Evolutionary conservation across 35 echinoderm and acorn worm genomes (phyloP), one percentile per base, ranked within the genome.

Genomic region (Anneissia japonica): DNA sequence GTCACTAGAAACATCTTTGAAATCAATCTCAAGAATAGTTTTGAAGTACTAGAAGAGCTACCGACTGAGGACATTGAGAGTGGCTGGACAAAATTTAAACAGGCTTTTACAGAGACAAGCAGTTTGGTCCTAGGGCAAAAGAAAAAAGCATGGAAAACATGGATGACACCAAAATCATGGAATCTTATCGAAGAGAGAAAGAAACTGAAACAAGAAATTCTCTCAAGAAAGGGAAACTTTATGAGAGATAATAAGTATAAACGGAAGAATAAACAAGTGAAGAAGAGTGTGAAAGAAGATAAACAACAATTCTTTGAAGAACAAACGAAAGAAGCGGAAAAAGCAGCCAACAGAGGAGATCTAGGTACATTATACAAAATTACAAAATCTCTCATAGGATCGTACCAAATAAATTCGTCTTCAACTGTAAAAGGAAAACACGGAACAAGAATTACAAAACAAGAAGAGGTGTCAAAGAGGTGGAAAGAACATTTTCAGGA

Each of bases 21-120:
- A 32, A 34, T 82, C 0, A 55, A 82, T 0, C 87, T 88, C 5
- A 82, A 34, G 31, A 88, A 88, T 41, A 88, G 43, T n/a, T 88
- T 88, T 35, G 14, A 46, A 38, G 38, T 74, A 23, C 87, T 82
- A 41, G 78, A 56, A 82, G 79, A 46, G 0, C 21, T 88, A 10
- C 16, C 16, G 37, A 79, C 81, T 13, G 29, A 0, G 36, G n/a
- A 7, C 19, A 2, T 10, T 23, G 41, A 0, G 29, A 40, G 1
- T 29, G 55, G 82, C 34, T 88, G 79, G 87, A 0, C 81, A 36
- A 14, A 26, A 9, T 29, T 82, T 39, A 36, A 82, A 30, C 33
- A 51, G 28, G 46, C 79, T 3, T 88, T 35, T 33, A 83, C 33
- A 13, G 14, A 82, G 79, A 73, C 77, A 82, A 35, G 43, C 28